A percentile compares a stretch with the other conserved stretches of the same genome.
Evolutionary conservation across 2,797 vertebrate species (phyloP).

Genomic region (Amblyopsis hoosieri): DNA sequence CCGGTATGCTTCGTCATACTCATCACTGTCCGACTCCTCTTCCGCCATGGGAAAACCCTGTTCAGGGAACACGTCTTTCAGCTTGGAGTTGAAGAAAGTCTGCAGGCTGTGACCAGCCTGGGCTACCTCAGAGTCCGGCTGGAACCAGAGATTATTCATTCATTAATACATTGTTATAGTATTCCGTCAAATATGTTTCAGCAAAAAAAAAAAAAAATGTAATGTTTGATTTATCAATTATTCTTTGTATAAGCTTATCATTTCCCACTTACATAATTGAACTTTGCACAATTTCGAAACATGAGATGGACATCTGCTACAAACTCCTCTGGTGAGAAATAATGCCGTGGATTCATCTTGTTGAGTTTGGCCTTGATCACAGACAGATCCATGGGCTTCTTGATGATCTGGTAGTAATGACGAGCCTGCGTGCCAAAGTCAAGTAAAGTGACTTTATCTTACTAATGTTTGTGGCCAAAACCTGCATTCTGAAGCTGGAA

Average conservation of each 20-base stretch:
- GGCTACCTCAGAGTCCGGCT: conserved; percentile 98
- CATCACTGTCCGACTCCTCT: conserved; percentile 90
- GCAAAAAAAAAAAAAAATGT: no score
- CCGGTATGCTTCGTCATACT: conserved; percentile 82
- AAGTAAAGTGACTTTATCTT: neutral
- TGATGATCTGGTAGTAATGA: conserved; percentile 99
- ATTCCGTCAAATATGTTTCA: no score
- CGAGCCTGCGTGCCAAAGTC: conserved; percentile 81
- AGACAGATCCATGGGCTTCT: conserved; percentile 95
- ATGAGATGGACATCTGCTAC: conserved; percentile 93
- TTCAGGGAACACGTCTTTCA: conserved; percentile 88
- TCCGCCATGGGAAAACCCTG: conserved; percentile 80
- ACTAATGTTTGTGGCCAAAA: no score
- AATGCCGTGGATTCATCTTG: conserved; percentile 84
- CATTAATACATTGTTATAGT: no score
- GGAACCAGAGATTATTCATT: conserved; percentile 17
- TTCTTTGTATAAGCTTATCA: no score
- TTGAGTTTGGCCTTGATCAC: conserved; percentile 88
- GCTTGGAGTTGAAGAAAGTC: conserved; percentile 85
- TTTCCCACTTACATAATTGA: conserved; percentile 91
- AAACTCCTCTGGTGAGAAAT: conserved; percentile 86
- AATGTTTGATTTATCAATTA: no score
- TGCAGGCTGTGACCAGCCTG: conserved; percentile 92
- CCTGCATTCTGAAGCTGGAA: no score
- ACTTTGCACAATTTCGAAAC: conserved; percentile 98